These are phyloP conservation scores for Chrosomus eos DNA, from an alignment of 2,797 vertebrate genomes.

Conservation along the genomic window DNA sequence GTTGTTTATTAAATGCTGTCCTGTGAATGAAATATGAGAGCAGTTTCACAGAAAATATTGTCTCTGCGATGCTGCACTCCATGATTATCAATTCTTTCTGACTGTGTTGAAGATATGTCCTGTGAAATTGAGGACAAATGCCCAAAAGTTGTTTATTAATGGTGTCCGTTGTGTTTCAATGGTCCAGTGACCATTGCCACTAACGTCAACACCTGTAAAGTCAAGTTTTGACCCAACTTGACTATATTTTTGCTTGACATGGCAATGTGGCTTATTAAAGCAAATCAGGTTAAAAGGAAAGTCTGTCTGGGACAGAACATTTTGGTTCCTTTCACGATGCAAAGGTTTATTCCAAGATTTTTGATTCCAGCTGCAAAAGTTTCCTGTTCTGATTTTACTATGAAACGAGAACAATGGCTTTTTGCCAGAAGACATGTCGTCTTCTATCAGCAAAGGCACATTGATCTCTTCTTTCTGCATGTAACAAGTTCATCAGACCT, in stretches of 20 bases:
- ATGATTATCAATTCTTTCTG: slow-evolving; percentile 50
- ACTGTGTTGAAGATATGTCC: slow-evolving; percentile 69
- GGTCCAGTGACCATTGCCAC: slow-evolving; percentile 14
- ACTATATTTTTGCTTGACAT: slow-evolving; percentile 59
- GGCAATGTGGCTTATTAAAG: slow-evolving; percentile 63
- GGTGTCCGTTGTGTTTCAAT: slow-evolving; percentile 56
- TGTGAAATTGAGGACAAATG: slow-evolving; percentile 38
- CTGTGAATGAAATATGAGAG: slow-evolving; percentile 65
- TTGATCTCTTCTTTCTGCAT: slow-evolving; percentile 70
- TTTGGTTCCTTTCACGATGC: slow-evolving; percentile 61
- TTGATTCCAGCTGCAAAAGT: slow-evolving; percentile 64
- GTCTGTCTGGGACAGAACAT: slow-evolving; percentile 57
- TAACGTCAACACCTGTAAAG: slow-evolving; percentile 50
- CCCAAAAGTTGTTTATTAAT: slow-evolving; percentile 54
- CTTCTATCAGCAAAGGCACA: slow-evolving; percentile 61
- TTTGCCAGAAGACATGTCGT: slow-evolving; percentile 54
- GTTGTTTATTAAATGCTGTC: slow-evolving; percentile 57
- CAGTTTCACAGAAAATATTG: slow-evolving; percentile 71
- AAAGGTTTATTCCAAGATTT: slow-evolving; percentile 68
- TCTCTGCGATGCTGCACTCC: slow-evolving; percentile 71
- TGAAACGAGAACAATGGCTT: slow-evolving; percentile 67
- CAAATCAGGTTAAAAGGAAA: slow-evolving; percentile 67
- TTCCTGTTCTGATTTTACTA: slow-evolving; percentile 62
- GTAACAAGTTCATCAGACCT: slow-evolving; percentile 67
- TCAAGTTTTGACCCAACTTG: slow-evolving; percentile 57